Conservation (phyloP, 2,888 invertebrate species). For the Xestoiulus laeticollis region DNA sequence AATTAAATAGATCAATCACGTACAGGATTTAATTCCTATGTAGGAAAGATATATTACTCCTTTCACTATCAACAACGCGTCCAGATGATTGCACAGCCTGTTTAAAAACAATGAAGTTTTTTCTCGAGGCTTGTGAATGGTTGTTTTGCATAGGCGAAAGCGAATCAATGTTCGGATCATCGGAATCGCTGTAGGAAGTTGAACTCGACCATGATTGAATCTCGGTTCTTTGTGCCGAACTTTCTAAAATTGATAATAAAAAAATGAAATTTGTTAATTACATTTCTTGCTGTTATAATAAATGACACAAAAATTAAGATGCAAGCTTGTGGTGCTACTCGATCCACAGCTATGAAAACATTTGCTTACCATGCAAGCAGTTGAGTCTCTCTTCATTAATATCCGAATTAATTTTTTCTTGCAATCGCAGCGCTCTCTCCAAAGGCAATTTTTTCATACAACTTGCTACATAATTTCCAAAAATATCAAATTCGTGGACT, state of each 20-base stretch:
- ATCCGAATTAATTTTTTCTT: slow-evolving; percentile 25
- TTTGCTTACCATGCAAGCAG: not conserved
- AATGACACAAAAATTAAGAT: no score
- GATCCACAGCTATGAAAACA: no score
- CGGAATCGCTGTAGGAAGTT: not conserved
- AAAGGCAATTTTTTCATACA: slow-evolving; percentile 29
- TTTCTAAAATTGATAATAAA: not conserved
- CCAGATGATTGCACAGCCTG: not conserved
- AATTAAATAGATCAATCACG: not conserved
- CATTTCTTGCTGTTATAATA: not conserved
- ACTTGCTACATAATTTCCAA: slow-evolving; percentile 20
- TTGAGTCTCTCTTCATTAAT: slow-evolving; percentile 27
- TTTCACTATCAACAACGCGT: not conserved
- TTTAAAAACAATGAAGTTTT: not conserved
- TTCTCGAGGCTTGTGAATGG: not conserved
- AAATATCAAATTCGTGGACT: slow-evolving; percentile 14
- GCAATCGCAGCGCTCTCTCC: slow-evolving; percentile 12
- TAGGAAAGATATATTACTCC: slow-evolving; percentile 6
- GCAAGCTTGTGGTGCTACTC: no score
- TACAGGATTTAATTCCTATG: not conserved
- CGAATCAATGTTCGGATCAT: not conserved
- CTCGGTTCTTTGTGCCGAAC: not conserved
- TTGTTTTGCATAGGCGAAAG: not conserved
- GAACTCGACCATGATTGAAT: not conserved
- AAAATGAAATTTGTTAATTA: not conserved